Conservation (phyloP, 2,797 vertebrate species). For the Eptatretus atami region DNA sequence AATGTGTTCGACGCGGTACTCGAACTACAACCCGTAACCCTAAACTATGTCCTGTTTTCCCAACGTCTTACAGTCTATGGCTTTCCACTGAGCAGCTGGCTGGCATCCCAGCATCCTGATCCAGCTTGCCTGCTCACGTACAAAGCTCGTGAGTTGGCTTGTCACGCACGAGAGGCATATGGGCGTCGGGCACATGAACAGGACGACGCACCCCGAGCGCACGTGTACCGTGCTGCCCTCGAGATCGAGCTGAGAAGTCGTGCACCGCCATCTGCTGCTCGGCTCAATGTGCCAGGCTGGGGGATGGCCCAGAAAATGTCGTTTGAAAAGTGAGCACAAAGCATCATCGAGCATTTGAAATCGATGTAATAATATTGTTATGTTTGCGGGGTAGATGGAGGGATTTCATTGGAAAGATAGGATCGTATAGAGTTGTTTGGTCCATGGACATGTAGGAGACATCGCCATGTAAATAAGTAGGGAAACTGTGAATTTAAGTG, state of each 20-base stretch:
- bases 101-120: conserved; percentile 14
- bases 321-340: conserved; percentile 30
- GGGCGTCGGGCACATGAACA: conserved; percentile 11
- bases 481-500: too few species aligned
- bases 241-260: conserved; percentile 31
- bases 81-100: conserved; percentile 49
- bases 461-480: too few species aligned
- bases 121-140: conserved; percentile 40
- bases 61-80: conserved; percentile 11
- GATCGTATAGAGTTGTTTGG: too few species aligned
- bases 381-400: too few species aligned
- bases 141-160: conserved; percentile 45
- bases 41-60: too few species aligned
- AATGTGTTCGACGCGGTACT: too few species aligned
- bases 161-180: conserved; percentile 53
- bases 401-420: too few species aligned
- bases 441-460: too few species aligned
- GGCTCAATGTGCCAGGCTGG: conserved; percentile 38
- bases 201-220: conserved; percentile 16
- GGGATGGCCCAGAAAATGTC: conserved; percentile 29
- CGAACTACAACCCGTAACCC: too few species aligned
- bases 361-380: too few species aligned
- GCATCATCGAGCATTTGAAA: not conserved
- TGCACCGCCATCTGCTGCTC: conserved; percentile 17
- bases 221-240: conserved; percentile 44